Percentiles rank a stretch among this genome's conserved stretches.
Evolutionary conservation across 2,888 invertebrate genomes (phyloP).

Genomic region (Chromoteleia sp.): DNA sequence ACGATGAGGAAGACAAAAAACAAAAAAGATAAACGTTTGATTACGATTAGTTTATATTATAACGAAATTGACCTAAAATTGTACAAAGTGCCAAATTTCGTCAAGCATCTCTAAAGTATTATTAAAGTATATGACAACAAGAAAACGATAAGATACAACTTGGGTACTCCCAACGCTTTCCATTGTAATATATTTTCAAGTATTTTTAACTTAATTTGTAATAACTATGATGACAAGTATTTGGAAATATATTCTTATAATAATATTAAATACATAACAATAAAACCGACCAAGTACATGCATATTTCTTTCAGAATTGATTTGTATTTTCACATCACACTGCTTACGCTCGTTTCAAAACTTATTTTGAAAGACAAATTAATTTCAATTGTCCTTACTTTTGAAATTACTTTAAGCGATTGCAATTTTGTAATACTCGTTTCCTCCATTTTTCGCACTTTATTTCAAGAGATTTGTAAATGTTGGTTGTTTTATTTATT

Average conservation of each 20-base stretch:
- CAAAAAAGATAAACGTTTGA: slow-evolving; percentile 33
- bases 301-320: slow-evolving; percentile 25
- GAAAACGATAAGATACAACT: slow-evolving; percentile 25
- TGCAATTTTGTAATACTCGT: too few species aligned
- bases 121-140: slow-evolving; percentile 18
- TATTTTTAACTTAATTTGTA: slow-evolving; percentile 54
- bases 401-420: too few species aligned
- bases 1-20: too few species aligned
- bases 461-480: too few species aligned
- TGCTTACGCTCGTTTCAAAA: too few species aligned
- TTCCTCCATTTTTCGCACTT: too few species aligned
- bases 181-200: slow-evolving; percentile 51
- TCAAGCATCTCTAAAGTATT: slow-evolving; percentile 37
- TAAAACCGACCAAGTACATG: slow-evolving; percentile 10
- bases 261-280: slow-evolving; percentile 48
- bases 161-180: slow-evolving; percentile 32
- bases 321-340: background rate
- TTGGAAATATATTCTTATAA: slow-evolving; percentile 64
- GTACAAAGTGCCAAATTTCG: slow-evolving; percentile 47
- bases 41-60: slow-evolving; percentile 30
- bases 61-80: slow-evolving; percentile 36
- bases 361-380: too few species aligned
- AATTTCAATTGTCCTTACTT: too few species aligned
- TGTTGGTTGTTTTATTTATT: too few species aligned
- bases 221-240: slow-evolving; percentile 50